Conservation (phyloP, 1,140 invertebrate genomes). For the Lepidurus couesii region DNA sequence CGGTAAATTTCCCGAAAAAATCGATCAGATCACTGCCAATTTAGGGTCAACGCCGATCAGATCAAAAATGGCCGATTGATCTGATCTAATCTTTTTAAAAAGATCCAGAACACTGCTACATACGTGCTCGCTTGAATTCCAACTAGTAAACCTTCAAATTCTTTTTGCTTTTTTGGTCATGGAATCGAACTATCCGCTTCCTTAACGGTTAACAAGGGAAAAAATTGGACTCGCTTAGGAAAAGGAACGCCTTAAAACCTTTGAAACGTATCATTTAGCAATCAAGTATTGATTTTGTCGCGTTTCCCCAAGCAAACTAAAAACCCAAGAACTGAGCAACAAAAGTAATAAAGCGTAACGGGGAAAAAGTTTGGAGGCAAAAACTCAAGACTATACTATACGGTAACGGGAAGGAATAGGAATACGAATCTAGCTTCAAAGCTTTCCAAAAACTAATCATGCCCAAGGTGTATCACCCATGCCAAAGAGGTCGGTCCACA, state of each 20-base stretch:
- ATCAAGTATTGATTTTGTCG: neutral
- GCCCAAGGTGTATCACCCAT: slow-evolving; percentile 23
- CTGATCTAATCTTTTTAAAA: no score
- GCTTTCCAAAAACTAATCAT: slow-evolving; percentile 9
- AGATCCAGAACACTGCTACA: no score
- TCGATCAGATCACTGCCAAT: no score
- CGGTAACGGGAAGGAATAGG: neutral
- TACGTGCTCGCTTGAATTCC: neutral
- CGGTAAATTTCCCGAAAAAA: no score
- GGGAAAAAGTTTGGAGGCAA: neutral
- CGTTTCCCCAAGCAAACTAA: neutral
- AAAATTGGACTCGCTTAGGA: neutral
- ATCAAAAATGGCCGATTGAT: no score
- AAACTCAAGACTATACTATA: neutral
- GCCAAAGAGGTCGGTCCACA: slow-evolving; percentile 27
- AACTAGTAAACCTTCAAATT: no score
- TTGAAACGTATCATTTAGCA: slow-evolving; percentile 4
- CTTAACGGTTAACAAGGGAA: no score
- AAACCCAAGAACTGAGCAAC: neutral
- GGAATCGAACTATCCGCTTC: no score
- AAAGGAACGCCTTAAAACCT: neutral
- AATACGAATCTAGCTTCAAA: slow-evolving; percentile 5
- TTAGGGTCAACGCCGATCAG: no score
- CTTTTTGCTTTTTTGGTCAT: no score
- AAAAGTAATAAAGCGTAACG: neutral